A percentile compares a stretch with the other conserved stretches of the same genome.
Conservation (phyloP, 1,140 invertebrate genomes). For the Aphis craccivora region DNA sequence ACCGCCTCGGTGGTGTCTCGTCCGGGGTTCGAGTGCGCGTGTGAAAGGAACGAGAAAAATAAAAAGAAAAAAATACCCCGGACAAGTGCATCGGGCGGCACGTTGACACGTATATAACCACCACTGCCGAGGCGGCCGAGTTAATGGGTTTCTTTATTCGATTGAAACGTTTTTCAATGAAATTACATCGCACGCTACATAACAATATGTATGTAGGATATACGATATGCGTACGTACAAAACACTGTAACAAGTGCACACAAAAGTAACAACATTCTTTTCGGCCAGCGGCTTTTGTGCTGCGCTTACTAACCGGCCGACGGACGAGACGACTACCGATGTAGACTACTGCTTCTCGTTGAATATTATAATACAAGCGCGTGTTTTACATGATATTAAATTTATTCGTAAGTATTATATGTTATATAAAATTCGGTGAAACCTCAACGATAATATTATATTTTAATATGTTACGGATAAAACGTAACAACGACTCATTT, state of each 20-base stretch:
- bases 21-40: background rate
- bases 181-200: background rate
- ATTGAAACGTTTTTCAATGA: constrained; percentile 31
- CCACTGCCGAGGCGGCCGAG: background rate
- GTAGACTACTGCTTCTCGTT: background rate
- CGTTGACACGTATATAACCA: constrained; percentile 21
- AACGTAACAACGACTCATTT: too few species aligned
- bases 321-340: background rate
- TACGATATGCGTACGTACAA: background rate
- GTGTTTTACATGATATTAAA: background rate
- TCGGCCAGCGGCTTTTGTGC: background rate
- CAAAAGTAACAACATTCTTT: background rate
- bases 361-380: background rate
- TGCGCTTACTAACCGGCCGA: background rate
- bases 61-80: background rate
- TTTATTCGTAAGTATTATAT: background rate
- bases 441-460: too few species aligned
- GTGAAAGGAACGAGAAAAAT: background rate
- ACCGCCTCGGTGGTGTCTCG: background rate
- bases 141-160: constrained; percentile 44
- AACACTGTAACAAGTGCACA: background rate
- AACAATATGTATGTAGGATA: background rate
- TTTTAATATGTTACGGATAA: too few species aligned
- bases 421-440: too few species aligned
- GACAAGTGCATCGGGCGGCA: constrained; percentile 20